Evolutionary conservation across 2,888 invertebrate species (phyloP).

Genomic region (Dasysyrphus albostriatus): DNA sequence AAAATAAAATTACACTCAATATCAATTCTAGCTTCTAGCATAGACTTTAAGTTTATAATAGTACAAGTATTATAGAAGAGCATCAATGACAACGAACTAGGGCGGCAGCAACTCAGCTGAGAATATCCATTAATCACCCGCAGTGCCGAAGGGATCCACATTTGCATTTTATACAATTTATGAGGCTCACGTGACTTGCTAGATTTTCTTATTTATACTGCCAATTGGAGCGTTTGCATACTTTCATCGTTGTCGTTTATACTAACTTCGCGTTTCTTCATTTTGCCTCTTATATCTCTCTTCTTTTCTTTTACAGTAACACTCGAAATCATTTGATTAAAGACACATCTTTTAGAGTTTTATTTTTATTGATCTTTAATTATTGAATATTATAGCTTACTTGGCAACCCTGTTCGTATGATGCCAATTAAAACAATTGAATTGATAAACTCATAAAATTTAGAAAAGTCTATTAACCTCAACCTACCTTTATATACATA

Average conservation of each 20-base stretch:
- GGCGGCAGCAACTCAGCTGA: conserved; percentile 63
- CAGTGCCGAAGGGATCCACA: conserved; percentile 73
- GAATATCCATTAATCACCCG: conserved; percentile 77
- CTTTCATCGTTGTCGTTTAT: conserved; percentile 57
- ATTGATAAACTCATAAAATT: too few relatives aligned
- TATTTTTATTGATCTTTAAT: too few relatives aligned
- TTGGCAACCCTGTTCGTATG: too few relatives aligned
- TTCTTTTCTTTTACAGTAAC: not conserved
- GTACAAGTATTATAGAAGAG: not conserved
- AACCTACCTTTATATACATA: too few relatives aligned
- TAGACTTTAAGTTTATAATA: conserved; percentile 26
- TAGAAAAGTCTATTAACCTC: too few relatives aligned
- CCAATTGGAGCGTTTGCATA: conserved; percentile 76
- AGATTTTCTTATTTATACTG: conserved; percentile 76
- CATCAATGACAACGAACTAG: not conserved
- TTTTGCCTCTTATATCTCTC: conserved; percentile 31
- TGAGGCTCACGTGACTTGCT: conserved; percentile 78
- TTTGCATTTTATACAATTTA: conserved; percentile 78
- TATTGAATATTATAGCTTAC: too few relatives aligned
- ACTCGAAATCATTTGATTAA: not conserved
- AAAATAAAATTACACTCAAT: conserved; percentile 62
- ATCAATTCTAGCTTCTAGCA: conserved; percentile 51
- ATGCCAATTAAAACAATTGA: too few relatives aligned
- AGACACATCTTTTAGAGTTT: not conserved
- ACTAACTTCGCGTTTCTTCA: conserved; percentile 26